Conservation (phyloP, 2,888 invertebrate genomes). For the Xanthia togata region DNA sequence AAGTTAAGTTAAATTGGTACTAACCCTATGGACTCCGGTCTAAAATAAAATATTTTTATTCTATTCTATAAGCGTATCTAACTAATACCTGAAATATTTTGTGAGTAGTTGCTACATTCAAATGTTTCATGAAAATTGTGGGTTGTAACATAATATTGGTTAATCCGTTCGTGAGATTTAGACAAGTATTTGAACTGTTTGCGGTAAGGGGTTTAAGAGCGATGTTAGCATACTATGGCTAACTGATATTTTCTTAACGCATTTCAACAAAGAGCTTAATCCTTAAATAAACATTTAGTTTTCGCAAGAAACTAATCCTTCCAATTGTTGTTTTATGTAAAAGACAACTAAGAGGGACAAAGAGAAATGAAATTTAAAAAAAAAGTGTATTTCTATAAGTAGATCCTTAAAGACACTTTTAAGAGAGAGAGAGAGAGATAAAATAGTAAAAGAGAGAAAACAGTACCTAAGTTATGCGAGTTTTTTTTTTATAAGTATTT, state of each 20-base stretch:
- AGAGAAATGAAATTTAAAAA: not conserved
- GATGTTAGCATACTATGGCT: not conserved
- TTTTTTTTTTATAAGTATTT: not conserved
- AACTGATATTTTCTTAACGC: not conserved
- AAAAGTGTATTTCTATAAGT: not conserved
- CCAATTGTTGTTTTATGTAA: not conserved
- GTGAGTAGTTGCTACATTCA: not conserved
- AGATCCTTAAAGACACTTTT: not conserved
- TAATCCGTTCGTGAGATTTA: not conserved
- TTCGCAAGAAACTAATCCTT: not conserved
- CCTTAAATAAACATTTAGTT: not conserved
- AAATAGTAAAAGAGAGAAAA: too few species aligned
- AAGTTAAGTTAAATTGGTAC: too few species aligned
- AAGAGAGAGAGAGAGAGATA: too few species aligned
- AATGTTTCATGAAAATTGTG: slow-evolving; percentile 2
- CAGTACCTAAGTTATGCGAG: too few species aligned
- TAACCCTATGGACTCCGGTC: too few species aligned
- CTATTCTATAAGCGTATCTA: not conserved
- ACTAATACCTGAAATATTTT: not conserved
- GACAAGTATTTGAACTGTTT: not conserved
- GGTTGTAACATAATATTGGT: slow-evolving; percentile 17
- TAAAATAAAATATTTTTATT: too few species aligned
- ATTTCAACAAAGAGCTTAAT: not conserved
- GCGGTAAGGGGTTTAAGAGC: not conserved
- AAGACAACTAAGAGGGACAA: not conserved